Conservation (phyloP, 2,797 vertebrate genomes). For the Vultur gryphus region DNA sequence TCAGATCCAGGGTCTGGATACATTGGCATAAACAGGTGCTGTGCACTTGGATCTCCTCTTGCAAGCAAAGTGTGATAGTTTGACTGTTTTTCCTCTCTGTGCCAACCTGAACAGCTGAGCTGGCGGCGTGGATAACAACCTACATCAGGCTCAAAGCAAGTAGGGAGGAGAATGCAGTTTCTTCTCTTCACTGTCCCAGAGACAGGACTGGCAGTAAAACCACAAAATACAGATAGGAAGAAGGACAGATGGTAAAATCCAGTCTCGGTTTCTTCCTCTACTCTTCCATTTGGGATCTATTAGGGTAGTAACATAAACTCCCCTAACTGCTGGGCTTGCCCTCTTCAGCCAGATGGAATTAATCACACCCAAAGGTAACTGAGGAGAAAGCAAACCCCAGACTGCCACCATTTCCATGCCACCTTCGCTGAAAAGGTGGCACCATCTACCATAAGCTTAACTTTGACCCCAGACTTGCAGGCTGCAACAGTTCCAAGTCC, state of each 20-base stretch:
- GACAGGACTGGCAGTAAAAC: background rate
- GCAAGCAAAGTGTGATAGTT: background rate
- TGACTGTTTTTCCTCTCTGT: background rate
- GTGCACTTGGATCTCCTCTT: background rate
- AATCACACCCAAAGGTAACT: background rate
- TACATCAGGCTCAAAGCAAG: background rate
- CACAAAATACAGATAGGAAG: background rate
- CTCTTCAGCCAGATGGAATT: background rate
- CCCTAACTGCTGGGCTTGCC: background rate
- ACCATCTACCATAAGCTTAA: background rate
- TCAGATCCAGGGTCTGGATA: background rate
- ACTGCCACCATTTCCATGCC: background rate
- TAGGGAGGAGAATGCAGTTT: background rate
- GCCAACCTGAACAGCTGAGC: background rate
- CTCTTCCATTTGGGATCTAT: background rate
- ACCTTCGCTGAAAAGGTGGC: slow-evolving; percentile 27
- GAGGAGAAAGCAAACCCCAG: background rate
- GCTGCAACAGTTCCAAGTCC: background rate
- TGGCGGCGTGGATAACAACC: background rate
- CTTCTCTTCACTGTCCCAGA: background rate
- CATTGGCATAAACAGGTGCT: background rate
- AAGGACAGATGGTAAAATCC: background rate
- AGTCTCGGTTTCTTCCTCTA: background rate
- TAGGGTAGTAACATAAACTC: background rate
- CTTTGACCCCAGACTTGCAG: background rate